Evolutionary conservation across 2,888 invertebrate species (phyloP).

Genomic region (Emesis furor): DNA sequence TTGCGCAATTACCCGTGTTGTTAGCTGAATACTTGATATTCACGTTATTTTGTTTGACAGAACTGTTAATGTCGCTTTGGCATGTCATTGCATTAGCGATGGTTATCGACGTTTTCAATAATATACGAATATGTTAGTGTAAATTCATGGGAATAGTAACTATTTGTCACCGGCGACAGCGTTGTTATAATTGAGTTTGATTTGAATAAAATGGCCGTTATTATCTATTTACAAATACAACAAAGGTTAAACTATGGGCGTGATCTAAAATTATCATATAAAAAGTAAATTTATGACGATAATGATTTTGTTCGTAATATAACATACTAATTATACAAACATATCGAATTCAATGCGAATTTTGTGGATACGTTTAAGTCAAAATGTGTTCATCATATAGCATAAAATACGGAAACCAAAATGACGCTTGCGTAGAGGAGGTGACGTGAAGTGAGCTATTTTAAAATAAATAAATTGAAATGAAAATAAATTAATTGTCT

Average conservation of each 20-base stretch:
- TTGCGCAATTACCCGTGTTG: conserved; percentile 84
- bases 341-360: too few species aligned
- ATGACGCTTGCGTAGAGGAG: too few species aligned
- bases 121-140: conserved; percentile 80
- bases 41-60: conserved; percentile 88
- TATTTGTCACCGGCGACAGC: conserved; percentile 74
- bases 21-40: conserved; percentile 87
- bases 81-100: conserved; percentile 86
- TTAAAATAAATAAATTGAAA: too few species aligned
- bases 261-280: background rate
- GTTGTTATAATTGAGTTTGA: conserved; percentile 69
- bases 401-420: too few species aligned
- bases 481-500: too few species aligned
- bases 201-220: conserved; percentile 49
- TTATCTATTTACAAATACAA: background rate
- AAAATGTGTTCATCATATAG: too few species aligned
- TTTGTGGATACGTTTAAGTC: too few species aligned
- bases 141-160: conserved; percentile 80
- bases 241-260: background rate
- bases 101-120: conserved; percentile 83
- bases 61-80: conserved; percentile 90
- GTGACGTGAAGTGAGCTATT: too few species aligned
- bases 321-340: too few species aligned
- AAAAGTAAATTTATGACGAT: background rate
- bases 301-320: too few species aligned